Evolutionary conservation across 2,797 vertebrate genomes (phyloP).

Genomic region (Microctenopoma stevenorrisi): DNA sequence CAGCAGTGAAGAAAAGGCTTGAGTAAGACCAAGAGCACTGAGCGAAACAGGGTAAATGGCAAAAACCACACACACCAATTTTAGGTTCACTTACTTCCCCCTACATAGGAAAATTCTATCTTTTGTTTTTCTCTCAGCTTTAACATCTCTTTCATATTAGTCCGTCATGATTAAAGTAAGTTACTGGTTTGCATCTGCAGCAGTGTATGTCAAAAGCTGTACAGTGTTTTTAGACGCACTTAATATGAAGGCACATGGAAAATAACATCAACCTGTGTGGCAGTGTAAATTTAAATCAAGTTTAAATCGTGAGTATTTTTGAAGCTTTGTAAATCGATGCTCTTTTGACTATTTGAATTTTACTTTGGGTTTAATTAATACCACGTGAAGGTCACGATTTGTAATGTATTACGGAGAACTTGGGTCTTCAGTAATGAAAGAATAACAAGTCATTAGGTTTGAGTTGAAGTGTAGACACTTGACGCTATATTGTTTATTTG

Average conservation of each 20-base stretch:
- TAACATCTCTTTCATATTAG: neutral
- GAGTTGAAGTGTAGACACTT: constrained; percentile 19
- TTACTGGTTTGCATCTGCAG: constrained; percentile 27
- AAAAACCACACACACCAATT: neutral
- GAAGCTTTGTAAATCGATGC: constrained; percentile 9
- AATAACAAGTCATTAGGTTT: constrained; percentile 26
- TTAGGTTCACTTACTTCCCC: constrained; percentile 3
- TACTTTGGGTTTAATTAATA: constrained; percentile 8
- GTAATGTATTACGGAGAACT: constrained; percentile 10
- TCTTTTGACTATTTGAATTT: constrained; percentile 9
- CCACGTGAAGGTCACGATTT: constrained; percentile 13
- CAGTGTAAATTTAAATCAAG: constrained; percentile 11
- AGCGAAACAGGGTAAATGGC: neutral
- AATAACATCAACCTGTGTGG: neutral
- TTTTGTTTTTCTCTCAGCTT: neutral
- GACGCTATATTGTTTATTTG: constrained; percentile 33
- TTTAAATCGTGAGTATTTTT: neutral
- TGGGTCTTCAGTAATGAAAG: constrained; percentile 20
- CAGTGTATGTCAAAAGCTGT: constrained; percentile 11
- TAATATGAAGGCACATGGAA: too few species aligned
- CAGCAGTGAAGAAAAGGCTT: neutral
- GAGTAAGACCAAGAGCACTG: neutral
- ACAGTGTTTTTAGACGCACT: neutral
- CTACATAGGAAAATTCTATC: neutral
- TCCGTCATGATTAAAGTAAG: neutral